Conservation (phyloP, 2,797 vertebrate species). For the Rhynchonycteris naso region DNA sequence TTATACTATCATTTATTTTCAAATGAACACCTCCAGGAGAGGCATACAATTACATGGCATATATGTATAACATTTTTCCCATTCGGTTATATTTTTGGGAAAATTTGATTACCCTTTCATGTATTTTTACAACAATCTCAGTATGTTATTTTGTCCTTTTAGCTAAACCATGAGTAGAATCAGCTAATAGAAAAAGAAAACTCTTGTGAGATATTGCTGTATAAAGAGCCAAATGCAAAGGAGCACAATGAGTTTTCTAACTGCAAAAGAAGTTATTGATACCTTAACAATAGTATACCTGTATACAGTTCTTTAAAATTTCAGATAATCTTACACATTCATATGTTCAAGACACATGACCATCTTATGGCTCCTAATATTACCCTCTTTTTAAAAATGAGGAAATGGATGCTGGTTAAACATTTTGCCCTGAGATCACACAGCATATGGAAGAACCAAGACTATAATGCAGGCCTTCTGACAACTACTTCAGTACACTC, state of each 20-base stretch:
- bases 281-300: neutral
- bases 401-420: neutral
- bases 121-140: neutral
- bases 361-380: neutral
- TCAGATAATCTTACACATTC: neutral
- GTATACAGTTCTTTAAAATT: neutral
- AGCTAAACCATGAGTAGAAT: neutral
- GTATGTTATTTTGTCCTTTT: neutral
- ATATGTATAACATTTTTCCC: neutral
- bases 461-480: neutral
- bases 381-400: conserved; percentile 28
- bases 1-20: neutral
- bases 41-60: neutral
- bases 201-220: neutral
- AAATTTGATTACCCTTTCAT: neutral
- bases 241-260: neutral
- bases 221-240: neutral
- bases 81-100: neutral
- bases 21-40: neutral
- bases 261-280: neutral
- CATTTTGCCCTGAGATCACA: neutral
- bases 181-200: conserved; percentile 21
- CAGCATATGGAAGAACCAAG: neutral
- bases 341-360: neutral
- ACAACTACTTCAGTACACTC: neutral